phyloP scores from a whole-genome alignment of 92 coral and sea anemone genomes.

The Phenganax subtilis region DNA sequence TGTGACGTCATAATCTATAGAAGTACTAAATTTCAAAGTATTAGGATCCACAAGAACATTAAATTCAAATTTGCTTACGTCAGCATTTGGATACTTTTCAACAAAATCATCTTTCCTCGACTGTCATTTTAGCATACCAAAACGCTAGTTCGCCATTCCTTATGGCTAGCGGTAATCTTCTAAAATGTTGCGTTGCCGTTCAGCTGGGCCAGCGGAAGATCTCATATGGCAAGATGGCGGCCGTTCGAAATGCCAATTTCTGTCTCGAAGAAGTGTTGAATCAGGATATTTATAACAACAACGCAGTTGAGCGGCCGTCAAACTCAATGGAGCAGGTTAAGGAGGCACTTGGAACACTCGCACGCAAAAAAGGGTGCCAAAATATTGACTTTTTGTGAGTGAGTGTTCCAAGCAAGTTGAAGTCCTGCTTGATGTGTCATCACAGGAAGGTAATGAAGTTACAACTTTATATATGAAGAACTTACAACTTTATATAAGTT shows the following conservation, averaged over 20 bases:
- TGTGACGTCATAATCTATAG: too few relatives aligned
- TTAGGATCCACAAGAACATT: too few relatives aligned
- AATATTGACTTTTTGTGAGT: neutral
- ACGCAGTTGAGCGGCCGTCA: neutral
- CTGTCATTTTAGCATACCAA: neutral
- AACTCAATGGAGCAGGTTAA: neutral
- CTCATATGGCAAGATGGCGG: neutral
- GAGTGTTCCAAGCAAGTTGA: neutral
- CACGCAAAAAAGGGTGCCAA: neutral
- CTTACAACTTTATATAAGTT: too few relatives aligned
- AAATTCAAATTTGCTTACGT: too few relatives aligned
- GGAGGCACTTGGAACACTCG: neutral
- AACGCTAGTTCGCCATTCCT: neutral
- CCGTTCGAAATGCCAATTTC: neutral
- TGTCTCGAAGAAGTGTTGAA: neutral
- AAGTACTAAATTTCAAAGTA: too few relatives aligned
- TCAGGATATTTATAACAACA: neutral
- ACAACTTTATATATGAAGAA: neutral
- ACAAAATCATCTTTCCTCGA: neutral
- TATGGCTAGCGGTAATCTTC: neutral
- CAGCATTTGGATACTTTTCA: too few relatives aligned
- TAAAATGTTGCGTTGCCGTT: neutral
- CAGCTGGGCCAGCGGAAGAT: neutral
- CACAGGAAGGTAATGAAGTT: neutral
- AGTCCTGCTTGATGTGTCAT: neutral